Evolutionary conservation across 1,140 invertebrate species (phyloP).

Genomic region (Zophobas atratus): DNA sequence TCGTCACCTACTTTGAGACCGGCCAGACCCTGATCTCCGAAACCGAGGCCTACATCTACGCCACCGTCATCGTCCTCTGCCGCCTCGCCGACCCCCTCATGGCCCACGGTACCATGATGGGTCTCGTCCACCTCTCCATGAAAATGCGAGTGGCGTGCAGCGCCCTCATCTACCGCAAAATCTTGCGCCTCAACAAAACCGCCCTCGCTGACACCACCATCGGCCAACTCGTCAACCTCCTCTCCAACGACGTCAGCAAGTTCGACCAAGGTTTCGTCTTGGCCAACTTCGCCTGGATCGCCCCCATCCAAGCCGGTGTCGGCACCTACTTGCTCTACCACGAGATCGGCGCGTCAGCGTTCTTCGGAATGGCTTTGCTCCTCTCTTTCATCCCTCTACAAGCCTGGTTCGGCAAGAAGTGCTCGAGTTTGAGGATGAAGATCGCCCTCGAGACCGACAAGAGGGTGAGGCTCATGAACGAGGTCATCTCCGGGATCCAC

Average conservation of each 20-base stretch:
- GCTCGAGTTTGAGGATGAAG: conserved; percentile 71
- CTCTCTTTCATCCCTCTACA: conserved; percentile 88
- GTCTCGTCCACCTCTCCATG: conserved; percentile 82
- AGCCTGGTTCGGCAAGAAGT: conserved; percentile 73
- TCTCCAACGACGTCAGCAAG: conserved; percentile 89
- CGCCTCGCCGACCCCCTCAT: conserved; percentile 79
- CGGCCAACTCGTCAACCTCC: conserved; percentile 92
- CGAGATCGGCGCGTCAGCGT: conserved; percentile 70
- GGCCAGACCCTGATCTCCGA: conserved; percentile 6
- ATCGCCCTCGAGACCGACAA: conserved; percentile 85
- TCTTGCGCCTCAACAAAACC: conserved; percentile 77
- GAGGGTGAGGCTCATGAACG: conserved; percentile 87
- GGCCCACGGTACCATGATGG: conserved; percentile 86
- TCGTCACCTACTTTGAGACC: conserved; percentile 12
- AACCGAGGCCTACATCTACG: conserved; percentile 76
- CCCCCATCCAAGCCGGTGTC: conserved; percentile 72
- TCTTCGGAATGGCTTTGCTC: conserved; percentile 84
- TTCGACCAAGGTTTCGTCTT: conserved; percentile 68
- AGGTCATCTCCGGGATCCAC: conserved; percentile 82
- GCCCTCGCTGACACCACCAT: conserved; percentile 84
- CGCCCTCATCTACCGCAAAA: conserved; percentile 87
- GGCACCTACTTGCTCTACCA: conserved; percentile 69
- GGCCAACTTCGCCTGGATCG: conserved; percentile 71
- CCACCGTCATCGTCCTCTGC: conserved; percentile 77
- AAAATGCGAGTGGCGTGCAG: conserved; percentile 84